Evolutionary conservation across 2,888 invertebrate genomes (phyloP).

Genomic region (Hypercompe scribonia): DNA sequence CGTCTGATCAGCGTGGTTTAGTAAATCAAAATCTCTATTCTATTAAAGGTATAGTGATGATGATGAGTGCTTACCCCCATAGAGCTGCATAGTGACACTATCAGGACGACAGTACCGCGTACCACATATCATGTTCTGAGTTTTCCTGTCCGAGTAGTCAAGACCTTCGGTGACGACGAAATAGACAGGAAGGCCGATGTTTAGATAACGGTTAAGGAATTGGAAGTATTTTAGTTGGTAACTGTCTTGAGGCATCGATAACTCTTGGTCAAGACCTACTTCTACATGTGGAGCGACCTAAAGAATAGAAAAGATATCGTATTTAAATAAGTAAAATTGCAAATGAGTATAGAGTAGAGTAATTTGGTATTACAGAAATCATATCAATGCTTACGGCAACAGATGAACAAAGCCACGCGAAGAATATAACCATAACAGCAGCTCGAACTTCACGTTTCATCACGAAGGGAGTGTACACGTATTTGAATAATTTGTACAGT

Average conservation of each 20-base stretch:
- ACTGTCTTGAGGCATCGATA: conserved; percentile 99
- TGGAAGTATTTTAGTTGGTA: conserved; percentile 97
- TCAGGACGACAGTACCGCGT: conserved; percentile 91
- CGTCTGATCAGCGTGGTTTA: too few species aligned
- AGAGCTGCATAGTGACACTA: conserved; percentile 92
- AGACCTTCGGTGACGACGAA: conserved; percentile 94
- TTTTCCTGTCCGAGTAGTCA: conserved; percentile 88
- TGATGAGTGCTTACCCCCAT: conserved; percentile 80
- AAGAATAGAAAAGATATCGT: neutral
- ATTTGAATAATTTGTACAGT: conserved; percentile 94
- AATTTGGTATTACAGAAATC: neutral
- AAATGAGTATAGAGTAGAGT: too few species aligned
- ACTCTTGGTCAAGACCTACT: conserved; percentile 97
- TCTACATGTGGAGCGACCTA: conserved; percentile 95
- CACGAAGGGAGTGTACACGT: conserved; percentile 94
- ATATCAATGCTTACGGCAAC: conserved; percentile 86
- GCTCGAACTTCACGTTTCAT: conserved; percentile 92
- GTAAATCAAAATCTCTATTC: too few species aligned
- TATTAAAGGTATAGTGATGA: too few species aligned
- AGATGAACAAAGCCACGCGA: conserved; percentile 96
- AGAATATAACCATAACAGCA: conserved; percentile 93
- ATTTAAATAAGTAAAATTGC: neutral
- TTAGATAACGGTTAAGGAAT: conserved; percentile 92
- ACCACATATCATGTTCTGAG: conserved; percentile 95
- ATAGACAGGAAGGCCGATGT: conserved; percentile 97